Conservation (phyloP, 2,113 vertebrate species). For the Amphiprion percula region DNA sequence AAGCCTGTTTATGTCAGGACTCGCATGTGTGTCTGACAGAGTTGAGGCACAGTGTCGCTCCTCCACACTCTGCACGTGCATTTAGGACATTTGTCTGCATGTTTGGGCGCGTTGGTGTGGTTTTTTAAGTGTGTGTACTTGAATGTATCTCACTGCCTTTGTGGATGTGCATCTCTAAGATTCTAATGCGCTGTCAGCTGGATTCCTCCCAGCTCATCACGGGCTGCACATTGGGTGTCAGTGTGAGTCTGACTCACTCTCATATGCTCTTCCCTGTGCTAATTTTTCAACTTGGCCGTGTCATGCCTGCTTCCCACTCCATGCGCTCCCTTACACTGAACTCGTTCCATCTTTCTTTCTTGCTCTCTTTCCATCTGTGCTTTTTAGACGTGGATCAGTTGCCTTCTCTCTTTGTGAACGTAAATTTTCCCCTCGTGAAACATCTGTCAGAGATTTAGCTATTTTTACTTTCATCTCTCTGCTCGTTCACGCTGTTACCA, state of each 20-base stretch:
- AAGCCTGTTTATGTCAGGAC: constrained; percentile 57
- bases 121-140: constrained; percentile 37
- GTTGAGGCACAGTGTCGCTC: constrained; percentile 22
- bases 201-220: constrained; percentile 77
- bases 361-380: constrained; percentile 60
- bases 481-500: constrained; percentile 18
- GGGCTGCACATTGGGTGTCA: constrained; percentile 78
- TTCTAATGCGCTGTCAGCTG: constrained; percentile 79
- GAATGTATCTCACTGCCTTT: constrained; percentile 54
- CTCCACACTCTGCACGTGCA: constrained; percentile 11
- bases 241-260: constrained; percentile 80
- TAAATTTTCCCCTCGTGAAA: constrained; percentile 58
- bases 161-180: constrained; percentile 63
- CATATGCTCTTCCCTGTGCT: constrained; percentile 74
- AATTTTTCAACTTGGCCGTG: constrained; percentile 70
- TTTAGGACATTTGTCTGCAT: constrained; percentile 28
- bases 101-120: constrained; percentile 20
- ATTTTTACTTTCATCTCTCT: constrained; percentile 40
- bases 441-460: constrained; percentile 60
- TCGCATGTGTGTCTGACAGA: constrained; percentile 29
- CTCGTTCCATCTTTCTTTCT: constrained; percentile 26
- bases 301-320: constrained; percentile 69
- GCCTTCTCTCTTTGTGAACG: constrained; percentile 58
- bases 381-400: constrained; percentile 62
- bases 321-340: constrained; percentile 21